A percentile compares a stretch with the other conserved stretches of the same genome.
Conservation (phyloP, 2,888 invertebrate genomes). For the Apotomis capreana region DNA sequence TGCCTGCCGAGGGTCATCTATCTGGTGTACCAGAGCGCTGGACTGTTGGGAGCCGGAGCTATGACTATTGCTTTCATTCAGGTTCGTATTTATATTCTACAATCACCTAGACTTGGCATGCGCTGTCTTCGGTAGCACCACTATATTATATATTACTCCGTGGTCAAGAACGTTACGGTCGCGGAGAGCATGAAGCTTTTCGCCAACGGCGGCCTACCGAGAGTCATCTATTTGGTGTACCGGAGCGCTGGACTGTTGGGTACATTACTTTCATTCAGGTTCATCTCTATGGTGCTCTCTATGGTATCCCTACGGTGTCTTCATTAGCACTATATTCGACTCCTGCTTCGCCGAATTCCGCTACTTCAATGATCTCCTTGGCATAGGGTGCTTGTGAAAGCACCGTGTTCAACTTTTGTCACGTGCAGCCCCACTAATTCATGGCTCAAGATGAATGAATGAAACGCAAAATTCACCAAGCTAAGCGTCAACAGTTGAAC, state of each 20-base stretch:
- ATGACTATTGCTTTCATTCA: slow-evolving; percentile 89
- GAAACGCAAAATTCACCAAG: slow-evolving; percentile 62
- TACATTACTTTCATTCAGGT: slow-evolving; percentile 8
- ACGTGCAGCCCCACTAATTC: too few relatives aligned
- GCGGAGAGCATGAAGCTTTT: slow-evolving; percentile 5
- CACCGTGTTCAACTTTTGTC: too few relatives aligned
- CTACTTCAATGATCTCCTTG: slow-evolving; percentile 40
- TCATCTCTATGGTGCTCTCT: not conserved
- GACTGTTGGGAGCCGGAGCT: slow-evolving; percentile 89
- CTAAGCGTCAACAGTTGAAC: slow-evolving; percentile 60
- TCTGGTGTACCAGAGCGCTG: slow-evolving; percentile 87
- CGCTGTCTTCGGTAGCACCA: not conserved
- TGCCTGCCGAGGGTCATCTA: slow-evolving; percentile 85
- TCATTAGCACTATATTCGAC: slow-evolving; percentile 71
- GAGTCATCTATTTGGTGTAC: slow-evolving; percentile 1
- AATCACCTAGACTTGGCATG: not conserved
- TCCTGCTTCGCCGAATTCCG: slow-evolving; percentile 82
- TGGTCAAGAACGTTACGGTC: not conserved
- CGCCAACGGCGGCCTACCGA: not conserved
- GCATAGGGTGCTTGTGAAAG: slow-evolving; percentile 49
- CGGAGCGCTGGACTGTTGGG: not conserved
- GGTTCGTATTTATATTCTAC: too few relatives aligned
- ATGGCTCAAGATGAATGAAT: too few relatives aligned
- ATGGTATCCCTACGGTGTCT: too few relatives aligned
- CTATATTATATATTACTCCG: not conserved